Percentiles rank a stretch among this genome's conserved stretches.
Conservation (phyloP, 1,140 invertebrate species). For the Anadara kagoshimensis region DNA sequence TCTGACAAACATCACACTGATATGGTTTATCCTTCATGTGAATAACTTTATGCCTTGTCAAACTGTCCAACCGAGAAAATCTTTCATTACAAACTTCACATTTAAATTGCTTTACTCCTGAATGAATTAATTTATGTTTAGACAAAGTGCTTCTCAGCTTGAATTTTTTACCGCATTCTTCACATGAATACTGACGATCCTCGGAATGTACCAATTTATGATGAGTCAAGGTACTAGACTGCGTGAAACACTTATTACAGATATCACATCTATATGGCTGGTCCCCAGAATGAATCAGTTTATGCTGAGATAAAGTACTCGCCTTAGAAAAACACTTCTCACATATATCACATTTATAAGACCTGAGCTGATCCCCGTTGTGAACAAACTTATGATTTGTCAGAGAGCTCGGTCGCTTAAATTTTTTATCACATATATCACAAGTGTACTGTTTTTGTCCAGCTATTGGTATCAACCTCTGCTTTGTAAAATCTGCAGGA, state of each 20-base stretch:
- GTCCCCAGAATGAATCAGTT: too few relatives aligned
- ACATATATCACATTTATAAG: too few relatives aligned
- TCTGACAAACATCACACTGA: conserved; percentile 28
- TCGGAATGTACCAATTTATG: conserved; percentile 5
- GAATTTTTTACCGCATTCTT: conserved; percentile 7
- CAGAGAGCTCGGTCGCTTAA: too few relatives aligned
- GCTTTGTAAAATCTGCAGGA: too few relatives aligned
- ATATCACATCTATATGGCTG: conserved; percentile 12
- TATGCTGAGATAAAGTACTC: too few relatives aligned
- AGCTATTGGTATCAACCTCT: too few relatives aligned
- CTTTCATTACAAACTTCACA: conserved; percentile 9
- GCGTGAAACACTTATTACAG: conserved; percentile 26
- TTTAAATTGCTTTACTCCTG: neutral
- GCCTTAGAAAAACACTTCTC: too few relatives aligned
- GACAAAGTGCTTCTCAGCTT: conserved; percentile 15
- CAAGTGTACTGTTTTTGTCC: too few relatives aligned
- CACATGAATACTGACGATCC: neutral
- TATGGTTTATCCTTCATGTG: conserved; percentile 20
- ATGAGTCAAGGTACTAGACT: conserved; percentile 1
- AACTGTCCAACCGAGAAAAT: conserved; percentile 4
- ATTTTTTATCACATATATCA: too few relatives aligned
- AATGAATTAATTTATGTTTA: conserved; percentile 30
- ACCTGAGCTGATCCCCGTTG: too few relatives aligned
- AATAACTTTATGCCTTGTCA: conserved; percentile 5
- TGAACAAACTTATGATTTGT: too few relatives aligned